Base-by-base conservation (phyloP, 2,888 invertebrate genomes). In the Chloroclysta siterata region DNA sequence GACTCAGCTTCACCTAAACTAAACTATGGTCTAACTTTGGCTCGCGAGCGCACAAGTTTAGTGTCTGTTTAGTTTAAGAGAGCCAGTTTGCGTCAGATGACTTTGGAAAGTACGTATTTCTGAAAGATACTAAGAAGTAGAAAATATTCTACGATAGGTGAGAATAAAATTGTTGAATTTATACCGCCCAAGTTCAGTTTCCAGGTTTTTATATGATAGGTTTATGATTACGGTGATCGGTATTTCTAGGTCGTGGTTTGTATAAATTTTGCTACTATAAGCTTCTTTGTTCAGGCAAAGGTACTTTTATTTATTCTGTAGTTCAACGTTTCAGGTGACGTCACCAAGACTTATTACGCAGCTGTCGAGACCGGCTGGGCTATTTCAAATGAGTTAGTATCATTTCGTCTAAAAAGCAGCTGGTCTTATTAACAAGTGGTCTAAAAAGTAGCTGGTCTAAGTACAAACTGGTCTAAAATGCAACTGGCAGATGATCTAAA, bases 41-140 rank as follows among this genome's bases (percentile, higher is more conserved):
- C 75, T 77, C 53, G 57, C 53, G 50, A 65, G 60, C 71, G 72
- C 76, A 76, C 77, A 74, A 82, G 80, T 85, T 87, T 76, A 78
- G 78, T 79, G 81, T 83, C 85, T 86, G 86, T 85, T 87, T 85
- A 84, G 85, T 86, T 86, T 83, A 84, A 84, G 78, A 79, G 79
- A 79, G 79, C 80, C 80, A 83, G 84, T 86, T 86, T 82, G 77
- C 74, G 85, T 84, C 83, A 79, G 76, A 79, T 81, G 82, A 84
- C 86, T 87, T 85, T 82, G 80, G 81, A 80, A 84, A 84, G 80
- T 79, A 80, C 81, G 74, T 85, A 84, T 82, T 82, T 85, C 80
- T 76, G 51, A 29, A 52, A 61, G 67, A 62, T 65, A 70, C 58
- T 73, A 58, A 67, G 63, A 65, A 72, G 10, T 8, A 46, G 44